phyloP scores from a whole-genome alignment of 64 coral and sea anemone genomes.

The Actinia equina region DNA sequence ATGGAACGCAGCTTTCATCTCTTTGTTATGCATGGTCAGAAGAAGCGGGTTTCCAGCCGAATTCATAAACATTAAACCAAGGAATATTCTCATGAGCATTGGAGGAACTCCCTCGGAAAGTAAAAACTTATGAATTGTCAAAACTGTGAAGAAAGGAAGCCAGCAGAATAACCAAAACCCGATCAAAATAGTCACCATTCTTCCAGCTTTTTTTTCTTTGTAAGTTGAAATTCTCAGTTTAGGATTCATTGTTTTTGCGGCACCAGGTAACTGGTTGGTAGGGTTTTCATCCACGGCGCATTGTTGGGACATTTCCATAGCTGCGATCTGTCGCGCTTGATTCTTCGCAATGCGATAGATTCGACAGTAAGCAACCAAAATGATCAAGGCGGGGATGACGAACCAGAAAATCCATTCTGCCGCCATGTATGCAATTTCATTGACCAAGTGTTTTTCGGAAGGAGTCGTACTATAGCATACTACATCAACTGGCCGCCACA shows the following conservation, averaged over 20 bases:
- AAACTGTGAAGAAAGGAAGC: constrained; percentile 69
- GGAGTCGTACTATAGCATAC: constrained; percentile 54
- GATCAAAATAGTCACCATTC: constrained; percentile 62
- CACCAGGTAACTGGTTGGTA: neutral
- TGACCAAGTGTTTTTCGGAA: constrained; percentile 41
- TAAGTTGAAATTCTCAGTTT: constrained; percentile 32
- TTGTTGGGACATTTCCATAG: constrained; percentile 25
- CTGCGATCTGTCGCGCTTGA: constrained; percentile 53
- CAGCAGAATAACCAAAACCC: constrained; percentile 70
- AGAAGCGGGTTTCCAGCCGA: constrained; percentile 69
- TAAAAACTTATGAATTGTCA: constrained; percentile 68
- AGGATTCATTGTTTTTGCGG: neutral
- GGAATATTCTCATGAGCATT: constrained; percentile 53
- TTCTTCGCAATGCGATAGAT: constrained; percentile 59
- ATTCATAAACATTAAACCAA: constrained; percentile 70
- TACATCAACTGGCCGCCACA: constrained; percentile 56
- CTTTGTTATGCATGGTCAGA: constrained; percentile 53
- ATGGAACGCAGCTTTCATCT: constrained; percentile 40
- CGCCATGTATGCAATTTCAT: constrained; percentile 62
- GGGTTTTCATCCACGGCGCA: neutral
- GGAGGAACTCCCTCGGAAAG: constrained; percentile 41
- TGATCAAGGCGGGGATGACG: constrained; percentile 34
- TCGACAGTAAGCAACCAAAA: constrained; percentile 46
- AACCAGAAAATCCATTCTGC: constrained; percentile 77
- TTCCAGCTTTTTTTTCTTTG: constrained; percentile 55